Conservation (phyloP, 2,797 vertebrate species). For the Phataginus tricuspis region DNA sequence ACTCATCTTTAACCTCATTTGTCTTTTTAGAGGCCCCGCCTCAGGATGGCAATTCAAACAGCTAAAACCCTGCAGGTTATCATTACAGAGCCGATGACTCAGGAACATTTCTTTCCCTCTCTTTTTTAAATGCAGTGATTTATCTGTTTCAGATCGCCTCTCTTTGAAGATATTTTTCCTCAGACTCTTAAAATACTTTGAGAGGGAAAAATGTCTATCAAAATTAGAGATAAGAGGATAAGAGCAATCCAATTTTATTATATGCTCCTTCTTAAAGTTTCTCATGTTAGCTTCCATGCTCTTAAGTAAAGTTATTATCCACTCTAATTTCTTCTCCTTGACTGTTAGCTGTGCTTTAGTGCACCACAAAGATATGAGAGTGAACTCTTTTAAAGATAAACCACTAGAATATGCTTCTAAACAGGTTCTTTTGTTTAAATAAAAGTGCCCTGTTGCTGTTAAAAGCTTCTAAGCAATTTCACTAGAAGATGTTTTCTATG, state of each 20-base stretch:
- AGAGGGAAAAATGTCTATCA: conserved; percentile 47
- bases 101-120: conserved; percentile 48
- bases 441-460: background rate
- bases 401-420: background rate
- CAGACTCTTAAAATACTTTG: background rate
- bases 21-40: conserved; percentile 26
- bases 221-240: conserved; percentile 25
- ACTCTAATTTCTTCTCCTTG: background rate
- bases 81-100: background rate
- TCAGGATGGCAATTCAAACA: background rate
- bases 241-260: conserved; percentile 53
- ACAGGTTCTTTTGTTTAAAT: background rate
- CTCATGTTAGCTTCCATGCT: background rate
- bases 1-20: conserved; percentile 53
- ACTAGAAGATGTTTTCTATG: background rate
- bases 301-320: background rate
- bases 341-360: background rate
- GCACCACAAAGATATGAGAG: background rate
- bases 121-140: conserved; percentile 12
- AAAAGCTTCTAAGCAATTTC: background rate
- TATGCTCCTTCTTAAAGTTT: conserved; percentile 18
- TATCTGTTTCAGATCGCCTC: conserved; percentile 21
- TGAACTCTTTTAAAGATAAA: background rate
- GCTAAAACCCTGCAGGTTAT: background rate
- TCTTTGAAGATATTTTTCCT: background rate